A percentile compares a stretch with the other conserved stretches of the same genome.
These are phyloP conservation scores for Argentina silus DNA, from an alignment of 2,797 vertebrate genomes.

Conservation along the genomic window DNA sequence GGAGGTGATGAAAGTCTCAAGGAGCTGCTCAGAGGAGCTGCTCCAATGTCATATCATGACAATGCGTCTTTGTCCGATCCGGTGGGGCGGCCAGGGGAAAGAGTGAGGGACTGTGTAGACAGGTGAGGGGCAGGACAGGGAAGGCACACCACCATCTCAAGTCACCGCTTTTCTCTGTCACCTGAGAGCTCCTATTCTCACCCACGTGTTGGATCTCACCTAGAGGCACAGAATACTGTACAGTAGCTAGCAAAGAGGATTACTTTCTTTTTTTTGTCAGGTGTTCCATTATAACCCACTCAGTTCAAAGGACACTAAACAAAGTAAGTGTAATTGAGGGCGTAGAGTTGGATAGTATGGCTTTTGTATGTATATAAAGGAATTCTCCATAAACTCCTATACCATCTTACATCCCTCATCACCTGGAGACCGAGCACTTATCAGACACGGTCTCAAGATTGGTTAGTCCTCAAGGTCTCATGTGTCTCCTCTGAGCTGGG, in stretches of 20 bases:
- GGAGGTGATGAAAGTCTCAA: slow-evolving; percentile 70
- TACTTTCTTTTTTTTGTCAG: background rate
- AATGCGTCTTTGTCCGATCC: too few relatives aligned
- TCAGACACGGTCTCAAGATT: too few relatives aligned
- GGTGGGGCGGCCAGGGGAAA: background rate
- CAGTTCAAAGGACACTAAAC: background rate
- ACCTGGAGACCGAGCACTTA: too few relatives aligned
- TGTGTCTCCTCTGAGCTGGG: too few relatives aligned
- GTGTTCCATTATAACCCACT: background rate
- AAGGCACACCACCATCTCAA: background rate
- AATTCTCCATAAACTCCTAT: too few relatives aligned
- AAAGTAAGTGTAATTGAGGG: background rate
- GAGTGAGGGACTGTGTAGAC: background rate
- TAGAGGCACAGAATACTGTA: background rate
- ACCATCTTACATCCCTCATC: too few relatives aligned
- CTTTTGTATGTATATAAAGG: too few relatives aligned
- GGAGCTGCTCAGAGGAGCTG: slow-evolving; percentile 39
- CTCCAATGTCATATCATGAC: background rate
- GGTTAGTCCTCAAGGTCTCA: too few relatives aligned
- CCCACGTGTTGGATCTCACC: background rate
- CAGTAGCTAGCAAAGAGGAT: background rate
- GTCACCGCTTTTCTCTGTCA: background rate
- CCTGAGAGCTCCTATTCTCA: background rate
- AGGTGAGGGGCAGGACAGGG: background rate
- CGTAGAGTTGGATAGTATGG: too few relatives aligned